phyloP scores from a whole-genome alignment of 2,888 invertebrate species.

The Rhingia rostrata region DNA sequence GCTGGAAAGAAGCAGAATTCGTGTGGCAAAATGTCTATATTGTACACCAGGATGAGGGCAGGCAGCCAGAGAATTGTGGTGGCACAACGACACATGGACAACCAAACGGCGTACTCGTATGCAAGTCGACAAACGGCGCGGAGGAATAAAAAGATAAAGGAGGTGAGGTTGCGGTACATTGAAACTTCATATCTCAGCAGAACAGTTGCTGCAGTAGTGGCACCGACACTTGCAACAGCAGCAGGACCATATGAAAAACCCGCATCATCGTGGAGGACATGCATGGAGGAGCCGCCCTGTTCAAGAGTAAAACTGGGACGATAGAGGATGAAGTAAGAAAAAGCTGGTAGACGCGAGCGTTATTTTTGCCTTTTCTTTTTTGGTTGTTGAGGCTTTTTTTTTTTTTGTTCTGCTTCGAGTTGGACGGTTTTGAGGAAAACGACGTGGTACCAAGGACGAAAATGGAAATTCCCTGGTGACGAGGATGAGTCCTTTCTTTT shows the following conservation, averaged over 20 bases:
- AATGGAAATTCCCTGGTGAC: constrained; percentile 58
- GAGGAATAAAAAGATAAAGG: constrained; percentile 56
- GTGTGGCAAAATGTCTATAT: constrained; percentile 45
- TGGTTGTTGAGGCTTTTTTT: constrained; percentile 38
- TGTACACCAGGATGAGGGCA: constrained; percentile 51
- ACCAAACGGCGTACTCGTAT: constrained; percentile 43
- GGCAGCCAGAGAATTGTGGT: constrained; percentile 67
- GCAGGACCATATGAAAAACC: constrained; percentile 70
- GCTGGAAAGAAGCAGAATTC: constrained; percentile 58
- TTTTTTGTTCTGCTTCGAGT: constrained; percentile 36
- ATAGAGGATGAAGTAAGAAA: constrained; percentile 58
- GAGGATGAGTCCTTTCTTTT: constrained; percentile 63
- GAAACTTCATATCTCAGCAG: constrained; percentile 76
- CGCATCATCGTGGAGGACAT: constrained; percentile 73
- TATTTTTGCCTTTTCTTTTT: constrained; percentile 47
- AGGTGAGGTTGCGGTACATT: constrained; percentile 70
- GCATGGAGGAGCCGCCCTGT: constrained; percentile 68
- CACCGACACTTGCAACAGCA: constrained; percentile 68
- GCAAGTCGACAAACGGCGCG: constrained; percentile 29
- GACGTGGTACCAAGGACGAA: constrained; percentile 52
- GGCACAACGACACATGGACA: constrained; percentile 63
- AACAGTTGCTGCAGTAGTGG: constrained; percentile 73
- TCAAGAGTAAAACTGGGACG: constrained; percentile 58
- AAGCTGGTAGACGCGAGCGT: constrained; percentile 66
- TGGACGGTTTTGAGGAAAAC: constrained; percentile 13